These are phyloP conservation scores for Odontesthes bonariensis DNA, from an alignment of 2,113 vertebrate species.

Conservation along the genomic window DNA sequence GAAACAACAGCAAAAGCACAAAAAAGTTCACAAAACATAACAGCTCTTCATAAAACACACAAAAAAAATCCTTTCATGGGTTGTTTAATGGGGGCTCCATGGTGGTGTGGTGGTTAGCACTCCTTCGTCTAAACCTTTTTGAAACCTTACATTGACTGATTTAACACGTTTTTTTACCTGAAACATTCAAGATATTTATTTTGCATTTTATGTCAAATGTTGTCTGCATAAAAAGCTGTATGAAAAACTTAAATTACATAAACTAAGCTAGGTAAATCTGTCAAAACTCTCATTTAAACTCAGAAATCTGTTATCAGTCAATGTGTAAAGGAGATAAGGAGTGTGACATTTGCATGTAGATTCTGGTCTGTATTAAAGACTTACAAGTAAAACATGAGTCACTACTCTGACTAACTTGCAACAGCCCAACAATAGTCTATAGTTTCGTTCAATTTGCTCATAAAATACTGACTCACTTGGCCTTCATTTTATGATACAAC, in stretches of 20 bases:
- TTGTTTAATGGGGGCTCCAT: no score
- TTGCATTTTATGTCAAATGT: no score
- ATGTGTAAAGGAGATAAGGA: not conserved
- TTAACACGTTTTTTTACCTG: not conserved
- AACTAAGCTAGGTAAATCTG: not conserved
- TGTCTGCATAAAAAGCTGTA: no score
- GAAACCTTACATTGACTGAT: not conserved
- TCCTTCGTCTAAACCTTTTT: not conserved
- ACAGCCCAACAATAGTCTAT: conserved; percentile 10
- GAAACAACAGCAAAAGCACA: no score
- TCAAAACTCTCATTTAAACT: not conserved
- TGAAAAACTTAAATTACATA: not conserved
- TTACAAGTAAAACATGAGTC: not conserved
- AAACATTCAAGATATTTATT: no score
- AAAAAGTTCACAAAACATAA: no score
- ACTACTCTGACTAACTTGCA: not conserved
- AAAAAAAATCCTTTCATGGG: no score
- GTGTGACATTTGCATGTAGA: conserved; percentile 1
- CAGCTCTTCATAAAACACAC: no score
- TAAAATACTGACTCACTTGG: conserved; percentile 37
- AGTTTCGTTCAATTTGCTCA: conserved; percentile 35
- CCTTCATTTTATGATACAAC: conserved; percentile 48
- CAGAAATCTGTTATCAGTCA: not conserved
- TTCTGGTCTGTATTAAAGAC: not conserved
- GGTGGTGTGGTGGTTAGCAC: no score